Base-by-base conservation (phyloP, 2,888 invertebrate genomes). In the Clunio marinus region DNA sequence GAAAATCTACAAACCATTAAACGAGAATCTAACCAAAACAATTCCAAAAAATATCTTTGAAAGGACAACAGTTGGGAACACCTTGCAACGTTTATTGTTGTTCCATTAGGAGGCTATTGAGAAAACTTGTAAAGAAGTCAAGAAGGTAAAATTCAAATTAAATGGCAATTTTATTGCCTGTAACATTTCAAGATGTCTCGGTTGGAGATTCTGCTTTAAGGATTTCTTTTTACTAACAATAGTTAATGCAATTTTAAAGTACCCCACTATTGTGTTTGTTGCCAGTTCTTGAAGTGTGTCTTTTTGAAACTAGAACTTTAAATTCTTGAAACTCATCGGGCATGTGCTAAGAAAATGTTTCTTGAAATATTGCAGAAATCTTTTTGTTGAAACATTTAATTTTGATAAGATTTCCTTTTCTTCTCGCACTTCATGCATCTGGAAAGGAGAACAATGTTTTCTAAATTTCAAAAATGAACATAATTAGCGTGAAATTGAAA, bases 401-500 rank as follows among this genome's bases (percentile, higher is more conserved):
- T n/a, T n/a, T n/a, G n/a, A n/a, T n/a, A n/a, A n/a, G n/a, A n/a
- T n/a, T n/a, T n/a, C n/a, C n/a, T n/a, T n/a, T n/a, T n/a, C n/a
- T n/a, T n/a, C n/a, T n/a, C n/a, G n/a, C 32, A 4, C 10, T 32
- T 32, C 32, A 32, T 32, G 32, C 32, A 32, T 32, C 32, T 32
- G 32, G 32, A 4, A 32, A 32, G 4, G 10, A 32, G 32, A 10
- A n/a, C n/a, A n/a, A n/a, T n/a, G n/a, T n/a, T n/a, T 32, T 41
- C 41, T 4, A 17, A 17, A 22, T 5, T 17, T 51, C 7, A 51
- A 41, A 41, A 41, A 2, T 41, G 10, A n/a, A n/a, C 41, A 41
- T 51, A 51, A 51, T 51, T 51, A 51, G 51, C 51, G 10, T 51
- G 22, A 51, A 51, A 51, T 51, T 22, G 51, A 51, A 51, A 51